Percentiles rank a stretch among this genome's conserved stretches.
These are phyloP conservation scores for Watsonalla binaria DNA, from an alignment of 2,888 invertebrate genomes.

Conservation along the genomic window DNA sequence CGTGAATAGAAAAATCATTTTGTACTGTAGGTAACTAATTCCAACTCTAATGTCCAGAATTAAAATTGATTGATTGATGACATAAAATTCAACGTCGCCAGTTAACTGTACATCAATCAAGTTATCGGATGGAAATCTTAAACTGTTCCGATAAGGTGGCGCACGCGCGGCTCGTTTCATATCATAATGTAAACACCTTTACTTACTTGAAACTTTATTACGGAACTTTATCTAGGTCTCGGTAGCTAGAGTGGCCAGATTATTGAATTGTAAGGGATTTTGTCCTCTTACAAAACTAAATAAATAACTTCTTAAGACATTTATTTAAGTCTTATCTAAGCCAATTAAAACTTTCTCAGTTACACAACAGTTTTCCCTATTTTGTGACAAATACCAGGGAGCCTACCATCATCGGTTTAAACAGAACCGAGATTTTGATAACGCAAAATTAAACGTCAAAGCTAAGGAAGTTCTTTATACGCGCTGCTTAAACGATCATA, in stretches of 20 bases:
- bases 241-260: slow-evolving; percentile 19
- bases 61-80: slow-evolving; percentile 71
- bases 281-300: no score
- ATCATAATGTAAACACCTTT: slow-evolving; percentile 34
- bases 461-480: no score
- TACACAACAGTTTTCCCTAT: no score
- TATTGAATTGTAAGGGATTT: not conserved
- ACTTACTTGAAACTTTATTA: slow-evolving; percentile 31
- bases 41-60: slow-evolving; percentile 30
- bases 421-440: no score
- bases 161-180: slow-evolving; percentile 47
- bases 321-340: no score
- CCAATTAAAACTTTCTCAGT: no score
- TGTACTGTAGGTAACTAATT: not conserved
- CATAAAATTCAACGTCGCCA: slow-evolving; percentile 65
- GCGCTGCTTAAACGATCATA: no score
- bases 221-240: slow-evolving; percentile 27
- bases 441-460: no score
- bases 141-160: slow-evolving; percentile 35
- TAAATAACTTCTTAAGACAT: no score
- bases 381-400: no score
- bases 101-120: slow-evolving; percentile 60
- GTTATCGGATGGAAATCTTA: slow-evolving; percentile 36
- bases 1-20: not conserved
- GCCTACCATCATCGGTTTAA: no score